Percentiles rank a stretch among this genome's conserved stretches.
Conservation (phyloP, 2,888 invertebrate species). For the Trilocha varians region DNA sequence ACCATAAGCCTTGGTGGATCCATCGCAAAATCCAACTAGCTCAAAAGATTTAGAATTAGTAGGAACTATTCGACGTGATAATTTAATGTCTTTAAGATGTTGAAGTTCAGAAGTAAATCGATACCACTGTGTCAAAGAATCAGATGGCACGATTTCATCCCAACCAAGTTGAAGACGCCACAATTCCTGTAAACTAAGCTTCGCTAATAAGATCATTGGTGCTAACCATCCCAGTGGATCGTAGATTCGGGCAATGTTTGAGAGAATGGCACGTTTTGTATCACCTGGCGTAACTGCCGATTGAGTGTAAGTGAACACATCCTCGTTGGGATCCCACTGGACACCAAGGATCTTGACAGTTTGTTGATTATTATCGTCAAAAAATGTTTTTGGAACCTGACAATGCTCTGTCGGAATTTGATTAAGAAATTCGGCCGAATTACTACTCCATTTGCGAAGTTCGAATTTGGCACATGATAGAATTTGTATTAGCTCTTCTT, state of each 20-base stretch:
- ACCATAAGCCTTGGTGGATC: neutral
- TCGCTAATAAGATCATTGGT: neutral
- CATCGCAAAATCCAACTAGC: constrained; percentile 1
- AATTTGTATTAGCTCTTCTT: no score
- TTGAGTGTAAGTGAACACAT: no score
- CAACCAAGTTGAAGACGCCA: neutral
- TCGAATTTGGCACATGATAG: no score
- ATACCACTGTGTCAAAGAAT: no score
- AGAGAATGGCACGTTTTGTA: neutral
- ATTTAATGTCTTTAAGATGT: neutral
- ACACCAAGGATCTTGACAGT: no score
- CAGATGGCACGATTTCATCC: neutral
- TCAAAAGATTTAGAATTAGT: neutral
- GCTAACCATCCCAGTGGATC: neutral
- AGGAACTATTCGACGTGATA: neutral
- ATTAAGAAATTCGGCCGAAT: no score
- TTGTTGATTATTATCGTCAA: neutral
- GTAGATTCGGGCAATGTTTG: neutral
- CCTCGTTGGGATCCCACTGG: no score
- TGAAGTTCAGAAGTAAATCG: no score
- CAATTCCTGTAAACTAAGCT: neutral
- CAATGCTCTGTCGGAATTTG: neutral
- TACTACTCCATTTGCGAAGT: no score
- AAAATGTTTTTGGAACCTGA: constrained; percentile 1
- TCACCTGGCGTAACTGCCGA: no score